Base-by-base conservation (phyloP, 2,888 invertebrate species). In the Agrochola litura region DNA sequence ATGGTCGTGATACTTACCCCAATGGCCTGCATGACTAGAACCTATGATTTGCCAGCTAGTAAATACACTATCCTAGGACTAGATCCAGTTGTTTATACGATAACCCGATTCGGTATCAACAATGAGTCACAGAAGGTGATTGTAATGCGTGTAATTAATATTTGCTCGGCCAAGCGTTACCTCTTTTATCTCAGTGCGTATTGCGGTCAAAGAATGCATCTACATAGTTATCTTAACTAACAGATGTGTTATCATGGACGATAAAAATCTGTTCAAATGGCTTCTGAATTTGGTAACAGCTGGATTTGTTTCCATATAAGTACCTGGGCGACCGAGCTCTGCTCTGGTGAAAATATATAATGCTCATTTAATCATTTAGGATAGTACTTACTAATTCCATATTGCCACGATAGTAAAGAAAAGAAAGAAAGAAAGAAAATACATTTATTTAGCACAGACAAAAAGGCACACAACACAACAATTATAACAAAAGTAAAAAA, bases 91-190 rank as follows among this genome's bases (percentile, higher is more conserved):
- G 56, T 43, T 49, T 49, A 67, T 41, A 60, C 71, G 46, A 73
- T 64, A 79, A 83, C 82, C 73, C 37, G 77, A 84, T 86, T 89
- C 66, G 75, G 76, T 79, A 83, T 81, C 83, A 81, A 71, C 74
- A 78, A 84, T 90, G 89, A 90, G 60, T 90, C 88, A 91, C 41
- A 69, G 68, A 76, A 85, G 82, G 88, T 85, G 83, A 88, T 89
- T 85, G 85, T 85, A 83, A 85, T 83, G 76, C 63, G 86, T 88
- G 88, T 89, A 90, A 91, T 91, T 89, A 88, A 91, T 91, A 91
- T 91, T 89, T 86, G 86, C 79, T 88, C 88, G 83, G 89, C 89
- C 87, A 83, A 90, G 90, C 90, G 90, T 87, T 79, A 80, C 89
- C 77, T 87, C 86, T 84, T 89, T 89, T 92, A 91, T 91, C 91